phyloP scores from a whole-genome alignment of 2,113 vertebrate genomes.

The Stigmatopora nigra region DNA sequence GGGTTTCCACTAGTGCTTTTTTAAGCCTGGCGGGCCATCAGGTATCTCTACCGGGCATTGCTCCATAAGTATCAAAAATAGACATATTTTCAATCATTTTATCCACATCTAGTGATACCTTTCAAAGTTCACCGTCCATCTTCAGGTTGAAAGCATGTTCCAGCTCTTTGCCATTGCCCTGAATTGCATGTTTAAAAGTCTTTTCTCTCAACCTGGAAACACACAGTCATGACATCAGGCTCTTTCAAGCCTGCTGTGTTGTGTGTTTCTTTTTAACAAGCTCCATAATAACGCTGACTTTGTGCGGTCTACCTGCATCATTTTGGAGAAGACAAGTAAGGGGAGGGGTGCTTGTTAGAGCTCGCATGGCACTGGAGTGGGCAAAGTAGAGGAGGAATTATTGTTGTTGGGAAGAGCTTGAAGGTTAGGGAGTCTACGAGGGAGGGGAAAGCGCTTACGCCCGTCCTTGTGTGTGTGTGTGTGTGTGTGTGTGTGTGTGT shows the following conservation, averaged over 20 bases:
- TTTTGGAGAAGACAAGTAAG: constrained; percentile 12
- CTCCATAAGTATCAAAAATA: no score
- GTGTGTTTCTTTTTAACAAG: constrained; percentile 44
- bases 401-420: constrained; percentile 36
- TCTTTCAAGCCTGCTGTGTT: constrained; percentile 44
- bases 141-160: no score
- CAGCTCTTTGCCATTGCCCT: no score
- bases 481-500: constrained; percentile 40
- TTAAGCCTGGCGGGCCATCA: no score
- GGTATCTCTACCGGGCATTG: no score
- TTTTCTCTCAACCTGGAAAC: constrained; percentile 56
- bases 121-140: no score
- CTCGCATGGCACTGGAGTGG: constrained; percentile 25
- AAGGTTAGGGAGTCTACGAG: constrained; percentile 31
- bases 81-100: no score
- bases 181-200: background rate
- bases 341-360: constrained; percentile 8
- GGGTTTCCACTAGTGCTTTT: no score
- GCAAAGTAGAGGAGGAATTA: constrained; percentile 14
- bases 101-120: no score
- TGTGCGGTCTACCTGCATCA: constrained; percentile 47
- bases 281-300: constrained; percentile 55
- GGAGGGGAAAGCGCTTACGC: constrained; percentile 39
- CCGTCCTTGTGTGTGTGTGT: constrained; percentile 45
- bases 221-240: constrained; percentile 47